Conservation (phyloP, 2,797 vertebrate species). For the Chloroceryle amazona region DNA sequence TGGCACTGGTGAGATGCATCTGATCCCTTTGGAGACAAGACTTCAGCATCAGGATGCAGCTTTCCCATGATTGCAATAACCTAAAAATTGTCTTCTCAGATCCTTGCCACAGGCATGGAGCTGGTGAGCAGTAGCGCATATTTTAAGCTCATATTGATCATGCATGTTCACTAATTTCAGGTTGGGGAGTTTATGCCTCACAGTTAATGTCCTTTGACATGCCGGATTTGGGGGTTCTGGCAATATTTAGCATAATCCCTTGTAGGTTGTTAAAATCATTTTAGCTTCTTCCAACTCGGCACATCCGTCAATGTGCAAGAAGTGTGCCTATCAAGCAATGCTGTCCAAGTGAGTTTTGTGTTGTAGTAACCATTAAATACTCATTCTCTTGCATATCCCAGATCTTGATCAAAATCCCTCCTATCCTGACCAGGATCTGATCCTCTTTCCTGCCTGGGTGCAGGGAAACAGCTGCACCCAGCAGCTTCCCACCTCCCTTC, state of each 20-base stretch:
- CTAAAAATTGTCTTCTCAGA: not conserved
- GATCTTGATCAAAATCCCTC: not conserved
- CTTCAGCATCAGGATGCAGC: not conserved
- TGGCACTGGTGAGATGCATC: rapidly evolving
- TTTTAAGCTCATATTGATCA: not conserved
- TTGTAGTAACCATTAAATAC: not conserved
- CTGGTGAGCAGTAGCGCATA: not conserved
- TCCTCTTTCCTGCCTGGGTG: not conserved
- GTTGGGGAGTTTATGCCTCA: not conserved
- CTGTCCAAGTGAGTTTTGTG: not conserved
- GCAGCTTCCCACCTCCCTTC: not conserved
- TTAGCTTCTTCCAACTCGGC: not conserved
- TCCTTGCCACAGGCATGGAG: rapidly evolving
- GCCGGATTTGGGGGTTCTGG: not conserved
- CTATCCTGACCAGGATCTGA: not conserved
- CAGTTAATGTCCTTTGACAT: rapidly evolving
- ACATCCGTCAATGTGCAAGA: rapidly evolving
- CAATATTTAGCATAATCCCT: not conserved
- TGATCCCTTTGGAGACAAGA: not conserved
- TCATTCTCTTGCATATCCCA: not conserved
- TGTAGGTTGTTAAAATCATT: not conserved
- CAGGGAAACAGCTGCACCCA: not conserved
- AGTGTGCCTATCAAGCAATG: not conserved
- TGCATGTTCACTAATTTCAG: not conserved
- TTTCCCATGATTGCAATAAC: not conserved